Base-by-base conservation (phyloP, 1,140 invertebrate genomes). In the Drosophila rufa region DNA sequence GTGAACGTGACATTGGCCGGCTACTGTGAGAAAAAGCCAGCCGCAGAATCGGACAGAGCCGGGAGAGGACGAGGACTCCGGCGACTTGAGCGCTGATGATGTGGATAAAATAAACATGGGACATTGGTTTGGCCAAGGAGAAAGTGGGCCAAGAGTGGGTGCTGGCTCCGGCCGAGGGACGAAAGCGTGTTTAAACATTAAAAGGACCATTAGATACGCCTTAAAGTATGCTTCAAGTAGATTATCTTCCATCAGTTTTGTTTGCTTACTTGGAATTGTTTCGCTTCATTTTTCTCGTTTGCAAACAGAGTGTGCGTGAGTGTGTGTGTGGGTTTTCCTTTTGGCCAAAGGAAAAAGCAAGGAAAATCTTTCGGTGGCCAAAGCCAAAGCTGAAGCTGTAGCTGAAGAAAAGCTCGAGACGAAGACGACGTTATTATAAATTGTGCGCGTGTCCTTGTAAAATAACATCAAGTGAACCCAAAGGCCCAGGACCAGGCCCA, bases 161-260 rank as follows among this genome's bases (percentile, higher is more conserved):
- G 22, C 22, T 25, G 22, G 22, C 22, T 25, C 22, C 3, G 22
- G 14, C 9, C 6, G 6, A 30, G 27, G 15, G 22, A 81, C 66
- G 85, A 90, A 89, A 82, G 85, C 86, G 85, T 91, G 83, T 91
- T 92, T 87, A 92, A 92, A 92, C 86, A 85, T 84, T 87, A 84
- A 92, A 81, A 89, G 86, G 82, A 87, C 90, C 86, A 92, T 92
- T 92, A 92, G 85, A 91, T 92, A 87, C 91, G 91, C 91, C 91
- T 92, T 92, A 92, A 92, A 92, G 91, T 91, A 92, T 92, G 85
- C 90, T 91, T 91, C 90, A 92, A 92, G 91, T 81, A 91, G 91
- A 92, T 92, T 92, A 92, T 92, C 85, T 92, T 86, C 80, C 90
- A 92, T 92, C 90, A 92, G 80, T 92, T 89, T 89, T 89, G 85